phyloP scores from a whole-genome alignment of 2,113 vertebrate genomes.

The Solea solea region DNA sequence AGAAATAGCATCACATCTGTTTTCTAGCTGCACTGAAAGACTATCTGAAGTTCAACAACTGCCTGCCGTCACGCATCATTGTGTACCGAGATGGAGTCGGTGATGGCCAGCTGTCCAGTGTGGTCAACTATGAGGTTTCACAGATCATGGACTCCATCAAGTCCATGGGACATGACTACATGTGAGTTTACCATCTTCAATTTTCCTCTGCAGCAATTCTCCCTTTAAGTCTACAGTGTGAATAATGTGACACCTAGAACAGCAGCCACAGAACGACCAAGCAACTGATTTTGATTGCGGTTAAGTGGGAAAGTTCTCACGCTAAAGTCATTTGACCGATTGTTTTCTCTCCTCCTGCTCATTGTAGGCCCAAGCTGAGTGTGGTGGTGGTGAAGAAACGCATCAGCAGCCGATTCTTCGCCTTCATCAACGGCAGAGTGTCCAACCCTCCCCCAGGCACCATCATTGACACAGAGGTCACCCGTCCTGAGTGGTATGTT shows the following conservation, averaged over 20 bases:
- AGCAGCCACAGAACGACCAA: too few species aligned
- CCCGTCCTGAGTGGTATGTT: constrained; percentile 92
- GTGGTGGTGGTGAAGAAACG: constrained; percentile 97
- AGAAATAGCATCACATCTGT: not conserved
- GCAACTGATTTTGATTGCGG: too few species aligned
- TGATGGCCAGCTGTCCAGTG: constrained; percentile 89
- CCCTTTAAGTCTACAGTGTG: too few species aligned
- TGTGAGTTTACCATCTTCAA: constrained; percentile 72
- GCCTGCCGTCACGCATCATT: constrained; percentile 89
- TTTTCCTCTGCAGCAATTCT: not conserved
- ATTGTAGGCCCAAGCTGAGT: constrained; percentile 86
- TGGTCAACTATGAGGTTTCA: constrained; percentile 91
- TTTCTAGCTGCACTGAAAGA: constrained; percentile 85
- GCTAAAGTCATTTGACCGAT: too few species aligned
- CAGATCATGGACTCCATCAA: constrained; percentile 91
- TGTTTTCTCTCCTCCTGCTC: not conserved
- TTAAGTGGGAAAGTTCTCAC: too few species aligned
- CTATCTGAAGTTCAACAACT: constrained; percentile 85
- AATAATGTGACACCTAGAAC: too few species aligned
- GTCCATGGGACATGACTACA: constrained; percentile 85
- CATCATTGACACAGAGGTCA: constrained; percentile 89
- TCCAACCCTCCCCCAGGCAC: constrained; percentile 94
- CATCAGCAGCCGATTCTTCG: constrained; percentile 88
- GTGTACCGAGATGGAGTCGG: constrained; percentile 96
- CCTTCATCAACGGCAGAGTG: constrained; percentile 74